These are phyloP conservation scores for Lacanobia oleracea DNA, from an alignment of 2,888 invertebrate species.

Conservation along the genomic window DNA sequence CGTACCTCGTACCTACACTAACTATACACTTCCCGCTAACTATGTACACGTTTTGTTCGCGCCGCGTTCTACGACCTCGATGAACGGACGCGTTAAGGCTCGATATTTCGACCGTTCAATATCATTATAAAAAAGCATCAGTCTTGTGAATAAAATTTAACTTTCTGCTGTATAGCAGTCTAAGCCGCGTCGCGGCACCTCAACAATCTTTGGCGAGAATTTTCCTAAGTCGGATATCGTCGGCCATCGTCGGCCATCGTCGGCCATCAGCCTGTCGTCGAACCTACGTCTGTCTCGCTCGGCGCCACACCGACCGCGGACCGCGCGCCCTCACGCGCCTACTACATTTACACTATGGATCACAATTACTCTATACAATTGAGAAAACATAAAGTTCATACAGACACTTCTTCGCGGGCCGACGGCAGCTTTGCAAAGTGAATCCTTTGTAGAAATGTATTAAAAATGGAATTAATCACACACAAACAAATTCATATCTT, in stretches of 20 bases:
- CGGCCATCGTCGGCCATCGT: slow-evolving; percentile 65
- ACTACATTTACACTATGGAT: slow-evolving; percentile 33
- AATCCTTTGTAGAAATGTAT: slow-evolving; percentile 37
- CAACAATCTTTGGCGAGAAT: slow-evolving; percentile 85
- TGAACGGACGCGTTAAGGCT: slow-evolving; percentile 70
- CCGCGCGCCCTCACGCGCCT: slow-evolving; percentile 17
- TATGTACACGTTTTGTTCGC: slow-evolving; percentile 83
- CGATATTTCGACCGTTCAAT: slow-evolving; percentile 73
- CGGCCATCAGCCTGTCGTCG: slow-evolving; percentile 68
- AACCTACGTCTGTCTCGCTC: slow-evolving; percentile 81
- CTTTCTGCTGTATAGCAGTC: slow-evolving; percentile 76
- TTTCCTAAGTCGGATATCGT: slow-evolving; percentile 69
- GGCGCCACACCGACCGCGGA: slow-evolving; percentile 48
- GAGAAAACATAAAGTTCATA: slow-evolving; percentile 37
- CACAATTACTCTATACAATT: slow-evolving; percentile 41
- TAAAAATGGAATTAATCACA: slow-evolving; percentile 46
- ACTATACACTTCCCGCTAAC: slow-evolving; percentile 80
- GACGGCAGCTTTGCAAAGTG: slow-evolving; percentile 14
- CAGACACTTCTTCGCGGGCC: slow-evolving; percentile 37
- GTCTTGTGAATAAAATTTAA: slow-evolving; percentile 86
- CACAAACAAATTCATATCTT: slow-evolving; percentile 43
- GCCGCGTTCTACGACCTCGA: slow-evolving; percentile 58
- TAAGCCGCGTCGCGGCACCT: slow-evolving; percentile 73
- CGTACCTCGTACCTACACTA: slow-evolving; percentile 46
- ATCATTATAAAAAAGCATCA: slow-evolving; percentile 88